A percentile compares a stretch with the other conserved stretches of the same genome.
Conservation (phyloP, 2,888 invertebrate species). For the Penaeus monodon region DNA sequence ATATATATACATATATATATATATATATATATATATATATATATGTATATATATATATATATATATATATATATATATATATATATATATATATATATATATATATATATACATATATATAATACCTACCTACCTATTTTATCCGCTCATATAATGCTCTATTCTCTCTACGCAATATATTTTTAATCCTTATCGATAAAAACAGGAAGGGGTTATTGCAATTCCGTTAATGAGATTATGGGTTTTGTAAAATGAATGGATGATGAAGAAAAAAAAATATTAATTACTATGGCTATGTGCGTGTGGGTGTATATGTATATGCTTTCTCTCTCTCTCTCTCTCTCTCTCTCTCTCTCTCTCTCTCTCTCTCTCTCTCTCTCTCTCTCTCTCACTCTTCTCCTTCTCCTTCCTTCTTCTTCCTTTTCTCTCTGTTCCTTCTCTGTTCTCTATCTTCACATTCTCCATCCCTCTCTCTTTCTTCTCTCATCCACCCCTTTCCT, state of each 20-base stretch:
- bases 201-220: too few relatives aligned
- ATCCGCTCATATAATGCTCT: too few relatives aligned
- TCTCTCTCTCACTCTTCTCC: background rate
- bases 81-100: conserved; percentile 25
- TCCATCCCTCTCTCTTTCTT: too few relatives aligned
- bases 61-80: conserved; percentile 21
- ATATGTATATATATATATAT: background rate
- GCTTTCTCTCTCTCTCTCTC: background rate
- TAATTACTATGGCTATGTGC: too few relatives aligned
- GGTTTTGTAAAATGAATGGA: too few relatives aligned
- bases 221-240: too few relatives aligned
- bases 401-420: background rate
- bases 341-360: background rate
- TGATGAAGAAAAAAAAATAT: too few relatives aligned
- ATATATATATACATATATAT: conserved; percentile 16
- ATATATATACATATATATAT: conserved; percentile 16
- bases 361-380: background rate
- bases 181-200: too few relatives aligned
- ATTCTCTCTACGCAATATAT: background rate
- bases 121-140: background rate
- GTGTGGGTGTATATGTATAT: too few relatives aligned
- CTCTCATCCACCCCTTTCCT: too few relatives aligned
- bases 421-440: background rate
- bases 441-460: background rate
- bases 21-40: conserved; percentile 3